Conservation (phyloP, 1,140 invertebrate species). For the Hyles euphorbiae region DNA sequence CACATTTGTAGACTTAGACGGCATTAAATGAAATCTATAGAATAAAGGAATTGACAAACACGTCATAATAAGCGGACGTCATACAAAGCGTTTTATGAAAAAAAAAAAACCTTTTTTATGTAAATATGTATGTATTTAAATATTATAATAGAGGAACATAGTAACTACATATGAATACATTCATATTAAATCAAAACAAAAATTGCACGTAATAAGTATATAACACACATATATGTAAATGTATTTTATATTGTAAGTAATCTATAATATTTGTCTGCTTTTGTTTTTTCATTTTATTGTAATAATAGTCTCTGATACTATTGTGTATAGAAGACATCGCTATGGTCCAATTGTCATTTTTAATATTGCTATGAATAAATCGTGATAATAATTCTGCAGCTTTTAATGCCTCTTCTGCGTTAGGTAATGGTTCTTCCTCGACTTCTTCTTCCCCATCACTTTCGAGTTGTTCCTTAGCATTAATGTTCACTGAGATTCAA, state of each 20-base stretch:
- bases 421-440: slow-evolving; percentile 41
- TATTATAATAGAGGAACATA: background rate
- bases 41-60: slow-evolving; percentile 6
- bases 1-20: too few relatives aligned
- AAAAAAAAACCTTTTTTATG: background rate
- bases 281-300: slow-evolving; percentile 14
- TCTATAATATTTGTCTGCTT: background rate
- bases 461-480: slow-evolving; percentile 16
- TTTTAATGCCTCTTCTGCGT: slow-evolving; percentile 32
- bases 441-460: slow-evolving; percentile 32
- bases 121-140: background rate
- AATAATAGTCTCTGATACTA: slow-evolving; percentile 4
- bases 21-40: too few relatives aligned
- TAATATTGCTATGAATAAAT: slow-evolving; percentile 36
- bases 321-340: slow-evolving; percentile 15
- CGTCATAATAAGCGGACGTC: slow-evolving; percentile 8
- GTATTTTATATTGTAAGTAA: background rate
- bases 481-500: slow-evolving; percentile 14
- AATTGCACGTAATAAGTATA: too few relatives aligned
- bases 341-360: slow-evolving; percentile 31
- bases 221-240: background rate
- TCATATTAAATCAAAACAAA: slow-evolving; percentile 1
- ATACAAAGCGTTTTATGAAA: slow-evolving; percentile 6
- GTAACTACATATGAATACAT: too few relatives aligned
- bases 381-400: slow-evolving; percentile 27